phyloP scores from a whole-genome alignment of 2,113 vertebrate species.

The Serilophus lunatus region DNA sequence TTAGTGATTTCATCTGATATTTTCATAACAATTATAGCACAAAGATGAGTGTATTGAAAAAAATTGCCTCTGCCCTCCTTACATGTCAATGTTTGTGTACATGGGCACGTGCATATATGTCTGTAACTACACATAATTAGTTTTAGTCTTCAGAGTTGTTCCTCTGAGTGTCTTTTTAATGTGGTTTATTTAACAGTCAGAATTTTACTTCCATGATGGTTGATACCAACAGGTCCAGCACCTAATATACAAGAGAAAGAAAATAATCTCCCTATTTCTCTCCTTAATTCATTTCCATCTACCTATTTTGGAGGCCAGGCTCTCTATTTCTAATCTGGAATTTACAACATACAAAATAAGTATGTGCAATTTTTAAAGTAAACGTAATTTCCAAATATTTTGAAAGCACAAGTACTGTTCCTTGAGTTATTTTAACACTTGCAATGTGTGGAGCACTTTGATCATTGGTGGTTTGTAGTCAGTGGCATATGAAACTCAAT shows the following conservation, averaged over 20 bases:
- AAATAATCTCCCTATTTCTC: neutral
- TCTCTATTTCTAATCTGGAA: neutral
- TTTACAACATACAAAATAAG: neutral
- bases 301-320: neutral
- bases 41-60: neutral
- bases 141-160: neutral
- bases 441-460: neutral
- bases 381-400: neutral
- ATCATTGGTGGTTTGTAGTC: neutral
- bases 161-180: neutral
- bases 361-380: neutral
- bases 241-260: neutral
- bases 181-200: neutral
- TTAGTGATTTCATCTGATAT: neutral
- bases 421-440: neutral
- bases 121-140: neutral
- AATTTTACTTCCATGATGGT: neutral
- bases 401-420: neutral
- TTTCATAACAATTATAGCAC: neutral
- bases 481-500: neutral
- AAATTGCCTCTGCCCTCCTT: neutral
- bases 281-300: neutral
- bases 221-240: neutral
- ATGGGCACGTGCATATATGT: neutral
- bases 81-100: neutral